Percentiles rank a stretch among this genome's conserved stretches.
These are phyloP conservation scores for Uromys caudimaculatus DNA, from an alignment of 2,797 vertebrate genomes.

Conservation along the genomic window DNA sequence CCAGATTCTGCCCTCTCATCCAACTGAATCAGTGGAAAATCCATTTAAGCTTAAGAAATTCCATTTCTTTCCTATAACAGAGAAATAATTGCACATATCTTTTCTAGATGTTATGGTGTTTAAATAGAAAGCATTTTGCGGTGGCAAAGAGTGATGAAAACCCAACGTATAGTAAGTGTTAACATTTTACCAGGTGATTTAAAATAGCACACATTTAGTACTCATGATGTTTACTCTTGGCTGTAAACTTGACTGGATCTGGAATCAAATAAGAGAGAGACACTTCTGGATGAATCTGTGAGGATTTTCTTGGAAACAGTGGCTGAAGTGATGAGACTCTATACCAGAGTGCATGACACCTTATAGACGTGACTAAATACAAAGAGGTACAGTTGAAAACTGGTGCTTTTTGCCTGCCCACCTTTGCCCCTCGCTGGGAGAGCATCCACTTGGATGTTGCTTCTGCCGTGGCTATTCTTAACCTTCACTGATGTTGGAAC, in stretches of 20 bases:
- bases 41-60: not conserved
- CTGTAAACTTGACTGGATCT: not conserved
- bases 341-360: too few relatives aligned
- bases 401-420: not conserved
- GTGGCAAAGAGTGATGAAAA: not conserved
- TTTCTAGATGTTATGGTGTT: not conserved
- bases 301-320: not conserved
- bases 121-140: not conserved
- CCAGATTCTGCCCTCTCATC: fast-evolving
- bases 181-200: constrained; percentile 1
- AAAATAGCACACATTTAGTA: not conserved
- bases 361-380: not conserved
- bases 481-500: not conserved
- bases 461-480: not conserved
- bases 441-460: not conserved
- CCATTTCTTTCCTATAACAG: not conserved
- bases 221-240: not conserved
- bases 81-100: not conserved
- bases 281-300: too few relatives aligned
- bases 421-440: fast-evolving
- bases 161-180: not conserved
- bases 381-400: fast-evolving
- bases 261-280: not conserved
- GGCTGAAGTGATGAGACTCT: too few relatives aligned
- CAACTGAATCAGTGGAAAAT: not conserved